Conservation (phyloP, 2,113 vertebrate species). For the Bos javanicus region DNA sequence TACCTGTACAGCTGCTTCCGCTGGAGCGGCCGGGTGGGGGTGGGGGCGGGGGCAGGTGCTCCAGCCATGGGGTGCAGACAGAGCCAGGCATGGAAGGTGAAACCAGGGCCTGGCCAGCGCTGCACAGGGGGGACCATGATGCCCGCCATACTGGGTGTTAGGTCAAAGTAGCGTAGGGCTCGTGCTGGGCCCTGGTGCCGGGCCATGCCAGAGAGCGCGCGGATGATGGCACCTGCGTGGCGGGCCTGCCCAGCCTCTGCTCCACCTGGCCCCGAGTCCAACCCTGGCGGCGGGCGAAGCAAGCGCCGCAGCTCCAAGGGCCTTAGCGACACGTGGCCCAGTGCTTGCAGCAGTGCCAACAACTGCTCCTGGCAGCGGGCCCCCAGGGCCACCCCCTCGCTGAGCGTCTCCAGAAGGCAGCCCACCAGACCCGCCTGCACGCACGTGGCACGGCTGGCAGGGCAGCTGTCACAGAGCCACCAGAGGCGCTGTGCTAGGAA, state of each 20-base stretch:
- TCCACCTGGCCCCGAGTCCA: slow-evolving; percentile 79
- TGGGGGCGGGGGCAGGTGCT: neutral
- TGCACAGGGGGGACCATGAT: slow-evolving; percentile 96
- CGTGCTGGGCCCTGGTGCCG: slow-evolving; percentile 82
- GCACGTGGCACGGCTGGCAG: slow-evolving; percentile 90
- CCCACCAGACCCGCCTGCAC: slow-evolving; percentile 93
- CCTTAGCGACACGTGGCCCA: slow-evolving; percentile 90
- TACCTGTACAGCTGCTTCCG: slow-evolving; percentile 98
- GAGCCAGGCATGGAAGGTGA: slow-evolving; percentile 97
- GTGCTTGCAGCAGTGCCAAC: slow-evolving; percentile 86
- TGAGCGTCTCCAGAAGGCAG: slow-evolving; percentile 85
- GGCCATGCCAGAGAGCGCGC: slow-evolving; percentile 91
- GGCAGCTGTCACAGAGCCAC: slow-evolving; percentile 87
- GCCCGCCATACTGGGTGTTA: slow-evolving; percentile 94
- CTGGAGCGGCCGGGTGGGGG: slow-evolving; percentile 76
- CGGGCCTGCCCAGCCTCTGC: slow-evolving; percentile 11
- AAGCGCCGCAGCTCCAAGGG: slow-evolving; percentile 90
- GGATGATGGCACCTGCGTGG: slow-evolving; percentile 77
- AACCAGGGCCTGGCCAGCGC: slow-evolving; percentile 91
- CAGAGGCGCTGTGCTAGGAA: slow-evolving; percentile 89
- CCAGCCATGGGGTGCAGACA: slow-evolving; percentile 85
- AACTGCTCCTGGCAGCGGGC: slow-evolving; percentile 87
- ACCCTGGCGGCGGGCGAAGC: slow-evolving; percentile 81
- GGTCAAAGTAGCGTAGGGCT: slow-evolving; percentile 93
- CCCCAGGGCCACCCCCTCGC: slow-evolving; percentile 79